Evolutionary conservation across 2,113 vertebrate genomes (phyloP).

Genomic region (Phyllostomus hastatus): DNA sequence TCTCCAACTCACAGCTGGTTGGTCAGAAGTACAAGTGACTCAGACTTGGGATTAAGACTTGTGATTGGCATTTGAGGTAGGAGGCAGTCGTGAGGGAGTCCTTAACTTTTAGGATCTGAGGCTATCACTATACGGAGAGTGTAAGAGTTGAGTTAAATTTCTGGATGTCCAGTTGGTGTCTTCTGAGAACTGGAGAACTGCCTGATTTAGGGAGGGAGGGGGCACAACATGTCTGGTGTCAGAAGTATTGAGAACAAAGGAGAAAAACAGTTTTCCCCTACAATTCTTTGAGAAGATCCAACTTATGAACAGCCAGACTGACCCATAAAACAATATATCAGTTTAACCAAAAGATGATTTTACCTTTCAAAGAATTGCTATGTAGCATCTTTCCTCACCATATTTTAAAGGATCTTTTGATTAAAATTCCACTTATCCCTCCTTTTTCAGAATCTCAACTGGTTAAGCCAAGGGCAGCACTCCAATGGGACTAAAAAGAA

Average conservation of each 20-base stretch:
- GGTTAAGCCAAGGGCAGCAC: not conserved
- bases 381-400: not conserved
- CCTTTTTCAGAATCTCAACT: not conserved
- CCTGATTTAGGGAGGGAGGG: not conserved
- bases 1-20: not conserved
- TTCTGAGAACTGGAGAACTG: not conserved
- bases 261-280: not conserved
- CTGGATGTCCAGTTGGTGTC: not conserved
- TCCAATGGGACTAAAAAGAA: not conserved
- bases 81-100: not conserved
- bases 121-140: not conserved
- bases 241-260: not conserved
- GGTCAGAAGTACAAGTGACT: not conserved
- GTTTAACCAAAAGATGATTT: not conserved
- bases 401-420: constrained; percentile 2
- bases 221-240: not conserved
- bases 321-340: not conserved
- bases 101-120: not conserved
- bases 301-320: constrained; percentile 23
- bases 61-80: not conserved
- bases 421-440: constrained; percentile 14
- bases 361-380: constrained; percentile 6
- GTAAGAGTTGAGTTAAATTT: not conserved
- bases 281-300: constrained; percentile 18
- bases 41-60: not conserved